Percentiles rank a stretch among this genome's conserved stretches.
These are phyloP conservation scores for Lichenostomus cassidix DNA, from an alignment of 2,113 vertebrate species.

Conservation along the genomic window DNA sequence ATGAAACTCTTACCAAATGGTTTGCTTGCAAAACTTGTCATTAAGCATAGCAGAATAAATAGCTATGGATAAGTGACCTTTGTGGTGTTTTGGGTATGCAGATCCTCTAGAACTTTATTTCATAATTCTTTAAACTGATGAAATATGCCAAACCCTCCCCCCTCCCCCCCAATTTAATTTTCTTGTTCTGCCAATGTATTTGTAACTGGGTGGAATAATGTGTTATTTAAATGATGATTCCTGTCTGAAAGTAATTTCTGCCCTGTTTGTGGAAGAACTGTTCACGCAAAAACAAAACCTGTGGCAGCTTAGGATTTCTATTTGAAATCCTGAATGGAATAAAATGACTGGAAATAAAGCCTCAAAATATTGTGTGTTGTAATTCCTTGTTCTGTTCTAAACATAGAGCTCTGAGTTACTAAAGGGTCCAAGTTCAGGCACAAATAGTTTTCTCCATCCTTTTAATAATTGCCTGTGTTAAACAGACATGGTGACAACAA, in stretches of 20 bases:
- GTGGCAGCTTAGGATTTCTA: slow-evolving; percentile 23
- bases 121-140: slow-evolving; percentile 10
- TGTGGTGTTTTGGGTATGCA: slow-evolving; percentile 13
- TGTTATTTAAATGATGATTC: slow-evolving; percentile 41
- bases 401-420: slow-evolving; percentile 25
- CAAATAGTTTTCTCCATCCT: background rate
- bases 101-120: slow-evolving; percentile 8
- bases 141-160: background rate
- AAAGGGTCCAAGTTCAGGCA: background rate
- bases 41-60: background rate
- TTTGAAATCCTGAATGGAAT: slow-evolving; percentile 60
- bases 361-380: slow-evolving; percentile 44
- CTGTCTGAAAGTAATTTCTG: slow-evolving; percentile 57
- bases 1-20: background rate
- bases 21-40: background rate
- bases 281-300: slow-evolving; percentile 41
- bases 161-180: background rate
- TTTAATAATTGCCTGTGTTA: slow-evolving; percentile 1
- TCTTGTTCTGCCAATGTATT: slow-evolving; percentile 8
- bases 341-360: slow-evolving; percentile 45
- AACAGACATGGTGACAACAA: background rate
- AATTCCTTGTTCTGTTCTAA: slow-evolving; percentile 51
- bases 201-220: slow-evolving; percentile 2
- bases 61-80: background rate
- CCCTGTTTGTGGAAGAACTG: slow-evolving; percentile 36